Conservation (phyloP, 2,888 invertebrate genomes). For the Polia nebulosa region DNA sequence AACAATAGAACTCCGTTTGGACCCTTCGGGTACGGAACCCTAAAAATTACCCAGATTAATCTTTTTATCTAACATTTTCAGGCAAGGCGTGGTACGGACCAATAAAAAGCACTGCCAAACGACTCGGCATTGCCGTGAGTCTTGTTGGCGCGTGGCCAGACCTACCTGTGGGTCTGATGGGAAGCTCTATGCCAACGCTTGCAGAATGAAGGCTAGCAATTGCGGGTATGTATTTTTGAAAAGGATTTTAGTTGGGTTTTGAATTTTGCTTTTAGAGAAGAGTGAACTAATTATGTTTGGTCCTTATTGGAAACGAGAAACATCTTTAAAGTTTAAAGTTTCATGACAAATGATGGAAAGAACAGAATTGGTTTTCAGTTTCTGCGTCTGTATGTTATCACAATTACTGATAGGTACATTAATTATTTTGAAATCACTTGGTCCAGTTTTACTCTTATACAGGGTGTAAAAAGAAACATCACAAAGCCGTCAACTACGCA, state of each 20-base stretch:
- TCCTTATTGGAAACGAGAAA: neutral
- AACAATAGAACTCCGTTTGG: too few species aligned
- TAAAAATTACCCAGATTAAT: too few species aligned
- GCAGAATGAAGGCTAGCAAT: conserved; percentile 97
- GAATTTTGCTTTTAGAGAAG: neutral
- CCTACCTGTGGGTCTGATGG: conserved; percentile 98
- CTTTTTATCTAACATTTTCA: conserved; percentile 76
- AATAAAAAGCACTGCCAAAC: conserved; percentile 98
- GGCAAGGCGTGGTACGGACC: conserved; percentile 96
- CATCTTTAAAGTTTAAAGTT: neutral
- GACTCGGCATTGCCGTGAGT: conserved; percentile 97
- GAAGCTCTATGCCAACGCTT: conserved; percentile 96
- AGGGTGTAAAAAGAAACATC: too few species aligned
- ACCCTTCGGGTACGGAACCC: too few species aligned
- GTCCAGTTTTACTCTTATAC: too few species aligned
- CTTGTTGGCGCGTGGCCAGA: conserved; percentile 97
- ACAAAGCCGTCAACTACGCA: too few species aligned
- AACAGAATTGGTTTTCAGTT: too few species aligned
- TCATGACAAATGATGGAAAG: too few species aligned
- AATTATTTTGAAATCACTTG: too few species aligned
- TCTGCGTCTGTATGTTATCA: too few species aligned
- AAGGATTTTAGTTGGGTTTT: neutral
- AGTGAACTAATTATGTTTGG: neutral
- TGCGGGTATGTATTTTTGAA: conserved; percentile 92
- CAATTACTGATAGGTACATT: too few species aligned